Evolutionary conservation across 2,113 vertebrate species (phyloP).

Genomic region (Odontesthes bonariensis): DNA sequence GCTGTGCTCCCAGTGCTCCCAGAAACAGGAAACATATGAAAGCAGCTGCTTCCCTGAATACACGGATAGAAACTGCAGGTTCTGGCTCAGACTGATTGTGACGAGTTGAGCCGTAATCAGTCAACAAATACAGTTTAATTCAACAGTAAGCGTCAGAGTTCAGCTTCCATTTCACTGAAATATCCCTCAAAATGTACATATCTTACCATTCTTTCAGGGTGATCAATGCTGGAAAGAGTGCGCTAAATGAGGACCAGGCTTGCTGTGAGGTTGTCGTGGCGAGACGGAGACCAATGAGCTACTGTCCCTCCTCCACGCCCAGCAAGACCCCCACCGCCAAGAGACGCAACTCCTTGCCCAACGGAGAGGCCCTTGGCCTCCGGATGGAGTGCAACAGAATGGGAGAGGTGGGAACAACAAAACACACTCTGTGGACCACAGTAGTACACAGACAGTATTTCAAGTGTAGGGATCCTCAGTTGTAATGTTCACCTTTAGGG

Average conservation of each 20-base stretch:
- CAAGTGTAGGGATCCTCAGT: too few relatives aligned
- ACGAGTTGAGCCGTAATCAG: slow-evolving; percentile 38
- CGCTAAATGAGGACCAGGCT: slow-evolving; percentile 78
- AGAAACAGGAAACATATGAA: slow-evolving; percentile 10
- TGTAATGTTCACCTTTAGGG: too few relatives aligned
- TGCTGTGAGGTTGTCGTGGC: slow-evolving; percentile 77
- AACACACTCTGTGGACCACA: background rate
- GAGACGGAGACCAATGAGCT: slow-evolving; percentile 73
- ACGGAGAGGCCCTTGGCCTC: slow-evolving; percentile 72
- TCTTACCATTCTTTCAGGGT: slow-evolving; percentile 56
- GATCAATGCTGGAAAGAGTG: slow-evolving; percentile 80
- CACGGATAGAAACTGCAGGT: slow-evolving; percentile 27
- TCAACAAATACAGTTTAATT: slow-evolving; percentile 13
- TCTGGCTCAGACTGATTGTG: slow-evolving; percentile 48
- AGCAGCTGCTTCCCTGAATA: slow-evolving; percentile 1
- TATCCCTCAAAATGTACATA: background rate
- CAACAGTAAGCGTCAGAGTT: slow-evolving; percentile 27
- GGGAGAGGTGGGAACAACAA: slow-evolving; percentile 54
- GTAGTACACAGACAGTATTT: too few relatives aligned
- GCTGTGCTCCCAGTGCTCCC: background rate
- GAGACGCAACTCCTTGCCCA: slow-evolving; percentile 77
- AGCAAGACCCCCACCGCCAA: slow-evolving; percentile 71
- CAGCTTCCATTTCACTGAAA: slow-evolving; percentile 19
- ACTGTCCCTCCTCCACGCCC: slow-evolving; percentile 73
- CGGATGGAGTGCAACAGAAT: slow-evolving; percentile 50